phyloP scores from a whole-genome alignment of 30 jellyfish, hydroid and myxozoan species.

The Turritopsis dohrnii region DNA sequence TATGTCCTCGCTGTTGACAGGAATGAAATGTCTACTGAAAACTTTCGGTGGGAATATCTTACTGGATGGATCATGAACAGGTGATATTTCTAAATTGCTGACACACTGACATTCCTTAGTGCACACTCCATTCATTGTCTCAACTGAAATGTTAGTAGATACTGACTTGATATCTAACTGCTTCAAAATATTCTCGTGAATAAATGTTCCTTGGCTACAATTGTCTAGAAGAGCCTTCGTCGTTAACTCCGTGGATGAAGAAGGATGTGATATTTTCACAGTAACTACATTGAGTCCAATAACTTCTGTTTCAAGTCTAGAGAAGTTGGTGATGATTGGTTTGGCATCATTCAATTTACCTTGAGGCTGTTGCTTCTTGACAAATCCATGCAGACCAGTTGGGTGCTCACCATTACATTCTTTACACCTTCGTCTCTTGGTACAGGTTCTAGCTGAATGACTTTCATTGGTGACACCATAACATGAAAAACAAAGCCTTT shows the following conservation, averaged over 20 bases:
- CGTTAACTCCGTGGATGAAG: neutral
- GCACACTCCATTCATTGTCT: neutral
- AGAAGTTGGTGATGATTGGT: neutral
- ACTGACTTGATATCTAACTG: neutral
- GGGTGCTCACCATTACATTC: neutral
- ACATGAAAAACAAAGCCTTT: constrained; percentile 1
- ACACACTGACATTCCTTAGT: neutral
- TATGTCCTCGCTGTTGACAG: constrained; percentile 2
- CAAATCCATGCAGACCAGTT: neutral
- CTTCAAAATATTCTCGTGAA: neutral
- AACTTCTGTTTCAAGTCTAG: neutral
- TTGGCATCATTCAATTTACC: neutral
- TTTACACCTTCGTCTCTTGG: neutral
- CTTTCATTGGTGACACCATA: neutral
- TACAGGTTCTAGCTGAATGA: too few relatives aligned
- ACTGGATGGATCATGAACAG: neutral
- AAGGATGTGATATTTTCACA: neutral
- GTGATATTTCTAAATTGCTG: neutral
- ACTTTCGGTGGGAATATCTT: neutral
- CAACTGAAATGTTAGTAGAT: neutral
- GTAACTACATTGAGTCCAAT: neutral
- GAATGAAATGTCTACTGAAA: neutral
- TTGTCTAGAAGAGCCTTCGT: neutral
- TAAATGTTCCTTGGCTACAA: neutral
- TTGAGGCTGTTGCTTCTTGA: neutral